A percentile compares a stretch with the other conserved stretches of the same genome.
Conservation (phyloP, 2,797 vertebrate genomes). For the Triplophysa bombifrons region DNA sequence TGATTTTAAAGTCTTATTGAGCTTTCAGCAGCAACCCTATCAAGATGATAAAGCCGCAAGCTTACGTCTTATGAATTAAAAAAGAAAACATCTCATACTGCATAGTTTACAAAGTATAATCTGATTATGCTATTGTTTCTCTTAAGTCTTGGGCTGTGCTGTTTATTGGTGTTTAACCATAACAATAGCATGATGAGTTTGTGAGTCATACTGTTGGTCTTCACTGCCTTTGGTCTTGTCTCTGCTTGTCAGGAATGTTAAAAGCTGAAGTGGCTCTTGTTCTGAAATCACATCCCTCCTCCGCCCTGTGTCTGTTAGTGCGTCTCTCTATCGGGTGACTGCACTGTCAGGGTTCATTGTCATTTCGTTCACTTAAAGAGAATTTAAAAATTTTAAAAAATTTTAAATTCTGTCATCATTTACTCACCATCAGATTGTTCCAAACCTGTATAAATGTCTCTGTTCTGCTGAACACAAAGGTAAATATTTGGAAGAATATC, state of each 20-base stretch:
- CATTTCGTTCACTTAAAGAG: background rate
- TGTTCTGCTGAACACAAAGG: too few species aligned
- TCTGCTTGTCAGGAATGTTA: conserved; percentile 78
- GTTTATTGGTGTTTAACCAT: conserved; percentile 5
- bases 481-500: too few species aligned
- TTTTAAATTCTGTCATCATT: too few species aligned
- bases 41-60: background rate
- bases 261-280: conserved; percentile 45
- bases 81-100: background rate
- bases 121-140: background rate
- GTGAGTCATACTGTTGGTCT: conserved; percentile 21
- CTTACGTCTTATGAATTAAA: background rate
- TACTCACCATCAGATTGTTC: too few species aligned
- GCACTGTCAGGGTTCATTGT: conserved; percentile 16
- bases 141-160: background rate
- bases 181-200: background rate
- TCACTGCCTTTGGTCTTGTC: conserved; percentile 67
- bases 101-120: background rate
- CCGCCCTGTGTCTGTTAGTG: conserved; percentile 12
- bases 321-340: conserved; percentile 17
- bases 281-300: conserved; percentile 51
- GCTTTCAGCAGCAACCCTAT: background rate
- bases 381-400: too few species aligned
- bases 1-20: background rate
- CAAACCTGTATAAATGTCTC: too few species aligned